Percentiles rank a stretch among this genome's conserved stretches.
Conservation (phyloP, 2,113 vertebrate genomes). For the Sus scrofa region DNA sequence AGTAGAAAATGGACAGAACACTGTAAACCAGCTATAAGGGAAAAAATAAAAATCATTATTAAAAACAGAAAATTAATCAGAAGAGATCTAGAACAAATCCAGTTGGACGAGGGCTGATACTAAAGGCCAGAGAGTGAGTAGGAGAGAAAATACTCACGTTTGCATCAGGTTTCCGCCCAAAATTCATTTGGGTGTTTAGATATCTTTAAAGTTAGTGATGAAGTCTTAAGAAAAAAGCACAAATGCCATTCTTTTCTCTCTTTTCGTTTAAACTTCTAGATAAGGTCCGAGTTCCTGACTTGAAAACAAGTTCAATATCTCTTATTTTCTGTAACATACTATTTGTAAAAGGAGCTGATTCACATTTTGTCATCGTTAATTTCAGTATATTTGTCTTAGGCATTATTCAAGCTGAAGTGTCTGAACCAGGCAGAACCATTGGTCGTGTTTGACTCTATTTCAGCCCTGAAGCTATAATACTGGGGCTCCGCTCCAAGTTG, state of each 20-base stretch:
- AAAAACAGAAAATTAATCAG: conserved; percentile 47
- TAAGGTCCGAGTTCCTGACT: conserved; percentile 38
- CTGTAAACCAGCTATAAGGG: too few species aligned
- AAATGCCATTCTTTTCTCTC: background rate
- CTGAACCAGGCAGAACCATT: background rate
- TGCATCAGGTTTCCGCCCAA: background rate
- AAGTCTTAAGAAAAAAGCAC: background rate
- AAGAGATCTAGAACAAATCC: conserved; percentile 1
- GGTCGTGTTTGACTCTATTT: conserved; percentile 13
- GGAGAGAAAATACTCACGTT: background rate
- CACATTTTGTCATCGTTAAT: conserved; percentile 16
- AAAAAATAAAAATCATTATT: too few species aligned
- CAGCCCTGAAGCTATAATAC: background rate
- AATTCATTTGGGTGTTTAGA: conserved; percentile 1
- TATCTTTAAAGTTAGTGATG: conserved; percentile 47
- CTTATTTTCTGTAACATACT: conserved; percentile 4
- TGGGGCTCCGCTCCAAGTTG: conserved; percentile 16
- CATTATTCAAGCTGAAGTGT: background rate
- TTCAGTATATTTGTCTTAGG: conserved; percentile 16
- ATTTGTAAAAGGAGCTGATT: background rate
- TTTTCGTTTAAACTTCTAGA: conserved; percentile 43
- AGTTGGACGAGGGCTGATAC: background rate
- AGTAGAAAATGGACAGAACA: too few species aligned
- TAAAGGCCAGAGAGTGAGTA: background rate
- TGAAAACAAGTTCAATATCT: conserved; percentile 30